These are phyloP conservation scores for Falco peregrinus DNA, from an alignment of 2,797 vertebrate genomes.

Conservation along the genomic window DNA sequence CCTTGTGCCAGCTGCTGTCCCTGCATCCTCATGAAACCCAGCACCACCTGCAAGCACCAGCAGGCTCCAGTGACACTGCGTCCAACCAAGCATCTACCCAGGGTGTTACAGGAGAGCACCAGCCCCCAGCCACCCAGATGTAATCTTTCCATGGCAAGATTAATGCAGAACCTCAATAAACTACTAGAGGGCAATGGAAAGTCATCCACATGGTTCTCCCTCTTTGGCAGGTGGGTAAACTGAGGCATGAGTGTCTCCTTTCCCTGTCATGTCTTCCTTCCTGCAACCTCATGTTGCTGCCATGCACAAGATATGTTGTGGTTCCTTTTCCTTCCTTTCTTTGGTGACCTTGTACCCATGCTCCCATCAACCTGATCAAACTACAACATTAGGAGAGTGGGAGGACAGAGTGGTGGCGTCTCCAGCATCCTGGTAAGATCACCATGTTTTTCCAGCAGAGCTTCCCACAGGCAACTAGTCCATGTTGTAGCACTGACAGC, in stretches of 20 bases:
- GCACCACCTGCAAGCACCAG: not conserved
- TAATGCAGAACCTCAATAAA: not conserved
- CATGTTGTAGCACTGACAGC: not conserved
- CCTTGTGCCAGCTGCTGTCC: not conserved
- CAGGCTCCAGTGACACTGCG: not conserved
- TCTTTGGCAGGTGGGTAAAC: not conserved
- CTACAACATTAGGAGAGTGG: not conserved
- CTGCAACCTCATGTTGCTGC: not conserved
- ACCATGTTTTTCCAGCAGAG: not conserved
- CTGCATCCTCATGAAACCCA: fast-evolving
- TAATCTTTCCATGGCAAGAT: not conserved
- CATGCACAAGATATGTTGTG: not conserved
- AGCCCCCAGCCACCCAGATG: not conserved
- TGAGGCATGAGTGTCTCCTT: not conserved
- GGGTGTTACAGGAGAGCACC: not conserved
- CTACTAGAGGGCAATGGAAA: not conserved
- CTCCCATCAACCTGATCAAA: not conserved
- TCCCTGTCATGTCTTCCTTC: not conserved
- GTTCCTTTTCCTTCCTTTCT: not conserved
- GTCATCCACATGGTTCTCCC: not conserved
- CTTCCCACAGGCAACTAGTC: not conserved
- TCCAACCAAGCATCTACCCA: not conserved
- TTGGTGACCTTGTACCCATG: not conserved
- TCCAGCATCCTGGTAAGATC: not conserved
- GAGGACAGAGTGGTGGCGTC: fast-evolving